phyloP scores from a whole-genome alignment of 1,140 invertebrate genomes.

The Paraescarpia echinospica region DNA sequence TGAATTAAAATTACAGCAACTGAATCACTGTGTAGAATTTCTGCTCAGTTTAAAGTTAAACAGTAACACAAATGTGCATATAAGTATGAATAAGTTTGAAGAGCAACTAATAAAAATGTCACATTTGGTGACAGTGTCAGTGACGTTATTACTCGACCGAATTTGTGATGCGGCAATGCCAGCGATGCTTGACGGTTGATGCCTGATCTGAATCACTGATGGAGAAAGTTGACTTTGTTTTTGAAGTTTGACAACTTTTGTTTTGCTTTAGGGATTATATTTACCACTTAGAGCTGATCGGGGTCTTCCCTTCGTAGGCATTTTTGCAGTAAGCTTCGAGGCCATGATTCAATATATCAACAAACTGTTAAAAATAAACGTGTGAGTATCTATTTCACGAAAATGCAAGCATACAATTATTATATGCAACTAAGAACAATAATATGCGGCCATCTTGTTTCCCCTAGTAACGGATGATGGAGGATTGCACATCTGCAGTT shows the following conservation, averaged over 20 bases:
- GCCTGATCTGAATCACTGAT: neutral
- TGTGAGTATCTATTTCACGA: neutral
- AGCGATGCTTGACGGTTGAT: too few species aligned
- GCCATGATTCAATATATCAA: neutral
- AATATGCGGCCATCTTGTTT: neutral
- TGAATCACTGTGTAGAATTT: too few species aligned
- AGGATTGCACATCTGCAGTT: neutral
- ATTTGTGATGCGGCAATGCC: too few species aligned
- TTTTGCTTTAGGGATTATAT: neutral
- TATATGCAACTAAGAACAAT: neutral
- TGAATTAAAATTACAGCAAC: too few species aligned
- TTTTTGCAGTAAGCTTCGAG: neutral
- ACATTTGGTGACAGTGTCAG: too few species aligned
- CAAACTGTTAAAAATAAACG: neutral
- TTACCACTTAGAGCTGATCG: neutral
- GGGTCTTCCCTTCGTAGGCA: neutral
- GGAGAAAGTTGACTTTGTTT: neutral
- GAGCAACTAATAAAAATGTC: too few species aligned
- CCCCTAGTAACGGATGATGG: neutral
- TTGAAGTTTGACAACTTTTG: neutral
- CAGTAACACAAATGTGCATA: too few species aligned
- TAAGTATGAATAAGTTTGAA: too few species aligned
- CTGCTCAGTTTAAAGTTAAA: too few species aligned
- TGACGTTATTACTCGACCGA: too few species aligned
- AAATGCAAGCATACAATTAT: neutral